A percentile compares a stretch with the other conserved stretches of the same genome.
phyloP scores from a whole-genome alignment of 1,140 invertebrate genomes.

The Vollenhovia emeryi region DNA sequence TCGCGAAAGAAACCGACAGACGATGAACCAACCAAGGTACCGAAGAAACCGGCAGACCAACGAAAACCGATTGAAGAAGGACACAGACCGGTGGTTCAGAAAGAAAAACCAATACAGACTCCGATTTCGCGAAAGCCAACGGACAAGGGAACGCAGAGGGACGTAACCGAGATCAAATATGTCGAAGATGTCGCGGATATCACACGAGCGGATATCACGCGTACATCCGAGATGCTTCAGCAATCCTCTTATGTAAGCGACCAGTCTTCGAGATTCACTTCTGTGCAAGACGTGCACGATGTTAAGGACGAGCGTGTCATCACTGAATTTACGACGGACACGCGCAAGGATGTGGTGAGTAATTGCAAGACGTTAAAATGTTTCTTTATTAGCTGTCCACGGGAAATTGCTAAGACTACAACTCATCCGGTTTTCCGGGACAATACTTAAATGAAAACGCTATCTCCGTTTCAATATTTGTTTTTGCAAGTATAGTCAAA shows the following conservation, averaged over 20 bases:
- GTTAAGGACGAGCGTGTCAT: slow-evolving; percentile 74
- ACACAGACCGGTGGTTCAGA: background rate
- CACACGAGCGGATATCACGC: slow-evolving; percentile 46
- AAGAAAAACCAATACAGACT: slow-evolving; percentile 5
- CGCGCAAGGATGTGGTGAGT: slow-evolving; percentile 78
- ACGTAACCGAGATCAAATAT: slow-evolving; percentile 57
- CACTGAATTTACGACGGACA: slow-evolving; percentile 73
- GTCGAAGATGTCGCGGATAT: slow-evolving; percentile 62
- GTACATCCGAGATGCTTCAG: slow-evolving; percentile 73
- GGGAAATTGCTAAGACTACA: background rate
- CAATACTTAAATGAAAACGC: background rate
- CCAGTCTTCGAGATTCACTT: slow-evolving; percentile 77
- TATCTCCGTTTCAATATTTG: background rate
- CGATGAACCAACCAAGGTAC: slow-evolving; percentile 12
- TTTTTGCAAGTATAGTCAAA: background rate
- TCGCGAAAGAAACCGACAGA: background rate
- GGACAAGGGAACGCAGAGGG: slow-evolving; percentile 27
- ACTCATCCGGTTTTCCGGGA: background rate
- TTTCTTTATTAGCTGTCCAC: slow-evolving; percentile 23
- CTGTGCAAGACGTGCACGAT: slow-evolving; percentile 75
- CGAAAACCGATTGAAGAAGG: slow-evolving; percentile 27
- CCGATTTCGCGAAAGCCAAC: background rate
- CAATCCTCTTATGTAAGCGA: slow-evolving; percentile 77
- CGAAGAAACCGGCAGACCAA: slow-evolving; percentile 58
- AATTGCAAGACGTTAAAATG: slow-evolving; percentile 28